Percentiles rank a stretch among this genome's conserved stretches.
These are phyloP conservation scores for Artibeus jamaicensis DNA, from an alignment of 2,797 vertebrate genomes.

Conservation along the genomic window DNA sequence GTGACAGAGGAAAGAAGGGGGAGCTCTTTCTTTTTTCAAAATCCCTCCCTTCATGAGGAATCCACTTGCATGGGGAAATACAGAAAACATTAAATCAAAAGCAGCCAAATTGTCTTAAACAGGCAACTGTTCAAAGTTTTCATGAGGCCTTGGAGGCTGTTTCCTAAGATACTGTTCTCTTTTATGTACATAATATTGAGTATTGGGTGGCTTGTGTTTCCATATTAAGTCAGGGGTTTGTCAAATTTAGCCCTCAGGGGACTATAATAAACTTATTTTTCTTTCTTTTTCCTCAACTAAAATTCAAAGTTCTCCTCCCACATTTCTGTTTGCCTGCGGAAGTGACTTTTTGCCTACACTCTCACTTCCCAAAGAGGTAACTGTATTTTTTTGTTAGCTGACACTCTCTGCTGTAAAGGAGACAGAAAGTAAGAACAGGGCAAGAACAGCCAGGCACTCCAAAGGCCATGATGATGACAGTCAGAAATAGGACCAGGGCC, in stretches of 20 bases:
- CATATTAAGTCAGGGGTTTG: slow-evolving; percentile 64
- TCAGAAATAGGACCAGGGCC: not conserved
- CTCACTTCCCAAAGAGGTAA: slow-evolving; percentile 9
- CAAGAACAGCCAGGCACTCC: slow-evolving; percentile 31
- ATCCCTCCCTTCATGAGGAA: not conserved
- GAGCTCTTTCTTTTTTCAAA: not conserved
- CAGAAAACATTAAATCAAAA: not conserved
- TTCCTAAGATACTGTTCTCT: slow-evolving; percentile 36
- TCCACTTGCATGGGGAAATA: not conserved
- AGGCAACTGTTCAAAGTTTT: slow-evolving; percentile 21
- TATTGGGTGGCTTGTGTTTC: slow-evolving; percentile 56
- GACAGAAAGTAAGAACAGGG: not conserved
- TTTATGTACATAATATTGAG: slow-evolving; percentile 53
- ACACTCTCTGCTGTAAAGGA: slow-evolving; percentile 42
- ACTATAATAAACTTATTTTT: slow-evolving; percentile 70
- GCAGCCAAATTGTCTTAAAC: not conserved
- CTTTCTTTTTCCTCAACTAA: slow-evolving; percentile 67
- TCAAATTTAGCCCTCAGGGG: slow-evolving; percentile 30
- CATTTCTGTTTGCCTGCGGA: slow-evolving; percentile 68
- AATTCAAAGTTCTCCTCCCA: slow-evolving; percentile 60
- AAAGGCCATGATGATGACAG: not conserved
- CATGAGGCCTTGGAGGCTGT: not conserved
- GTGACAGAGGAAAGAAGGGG: not conserved
- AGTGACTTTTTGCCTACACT: slow-evolving; percentile 38
- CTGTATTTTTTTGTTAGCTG: not conserved